These are phyloP conservation scores for Campodea augens DNA, from an alignment of 1,140 invertebrate species.

Conservation along the genomic window DNA sequence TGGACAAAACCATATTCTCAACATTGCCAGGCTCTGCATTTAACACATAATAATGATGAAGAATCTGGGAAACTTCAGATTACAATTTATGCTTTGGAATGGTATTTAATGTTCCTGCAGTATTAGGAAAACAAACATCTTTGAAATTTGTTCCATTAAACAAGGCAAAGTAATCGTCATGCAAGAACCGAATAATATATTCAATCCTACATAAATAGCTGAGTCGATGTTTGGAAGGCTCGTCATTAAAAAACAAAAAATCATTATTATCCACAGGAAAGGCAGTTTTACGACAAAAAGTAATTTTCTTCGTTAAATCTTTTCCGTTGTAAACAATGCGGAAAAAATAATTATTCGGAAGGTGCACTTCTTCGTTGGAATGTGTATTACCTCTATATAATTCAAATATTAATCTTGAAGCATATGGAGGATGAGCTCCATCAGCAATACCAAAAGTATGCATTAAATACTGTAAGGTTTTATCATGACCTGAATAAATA, in stretches of 20 bases:
- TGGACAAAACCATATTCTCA: no score
- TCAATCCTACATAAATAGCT: conserved; percentile 58
- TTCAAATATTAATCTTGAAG: conserved; percentile 67
- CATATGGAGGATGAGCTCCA: conserved; percentile 45
- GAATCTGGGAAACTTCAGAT: no score
- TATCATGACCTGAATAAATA: conserved; percentile 80
- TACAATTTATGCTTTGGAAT: no score
- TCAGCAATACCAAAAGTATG: conserved; percentile 50
- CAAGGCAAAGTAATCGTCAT: conserved; percentile 59
- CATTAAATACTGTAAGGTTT: conserved; percentile 62
- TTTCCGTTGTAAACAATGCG: conserved; percentile 66
- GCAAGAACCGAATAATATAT: conserved; percentile 59
- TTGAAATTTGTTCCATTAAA: conserved; percentile 71
- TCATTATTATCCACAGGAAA: conserved; percentile 3
- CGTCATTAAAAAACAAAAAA: conserved; percentile 21
- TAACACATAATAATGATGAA: no score
- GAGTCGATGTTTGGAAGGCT: conserved; percentile 18
- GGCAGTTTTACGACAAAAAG: conserved; percentile 45
- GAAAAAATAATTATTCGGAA: conserved; percentile 50
- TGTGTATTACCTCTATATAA: conserved; percentile 24
- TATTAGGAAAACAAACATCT: conserved; percentile 40
- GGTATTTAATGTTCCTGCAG: no score
- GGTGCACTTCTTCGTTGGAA: conserved; percentile 13
- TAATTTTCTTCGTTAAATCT: conserved; percentile 59
- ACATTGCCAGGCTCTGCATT: no score